These are phyloP conservation scores for Sebastes nivosus DNA, from an alignment of 2,797 vertebrate genomes.

Conservation along the genomic window DNA sequence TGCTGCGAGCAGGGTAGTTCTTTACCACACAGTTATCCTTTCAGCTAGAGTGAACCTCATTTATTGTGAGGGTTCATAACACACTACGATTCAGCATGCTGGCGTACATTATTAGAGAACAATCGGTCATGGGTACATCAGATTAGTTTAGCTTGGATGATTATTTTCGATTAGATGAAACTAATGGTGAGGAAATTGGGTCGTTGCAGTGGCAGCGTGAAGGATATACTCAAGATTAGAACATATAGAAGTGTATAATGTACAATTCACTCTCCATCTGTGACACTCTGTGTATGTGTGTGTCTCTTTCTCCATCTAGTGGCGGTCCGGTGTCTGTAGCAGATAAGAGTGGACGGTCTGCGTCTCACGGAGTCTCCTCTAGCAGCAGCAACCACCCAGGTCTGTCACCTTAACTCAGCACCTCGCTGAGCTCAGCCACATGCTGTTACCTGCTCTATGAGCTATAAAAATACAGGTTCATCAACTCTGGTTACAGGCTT, in stretches of 20 bases:
- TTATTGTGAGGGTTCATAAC: not conserved
- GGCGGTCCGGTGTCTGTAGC: constrained; percentile 56
- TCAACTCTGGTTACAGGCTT: not conserved
- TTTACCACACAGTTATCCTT: not conserved
- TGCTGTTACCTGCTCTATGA: not conserved
- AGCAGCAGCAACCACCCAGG: constrained; percentile 60
- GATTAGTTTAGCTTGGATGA: constrained; percentile 26
- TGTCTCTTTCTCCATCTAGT: constrained; percentile 72
- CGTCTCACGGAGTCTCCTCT: constrained; percentile 29
- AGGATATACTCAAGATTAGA: constrained; percentile 28
- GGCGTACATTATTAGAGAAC: constrained; percentile 5
- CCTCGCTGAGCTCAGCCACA: not conserved
- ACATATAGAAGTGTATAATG: not conserved
- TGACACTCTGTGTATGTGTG: not conserved
- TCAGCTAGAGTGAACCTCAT: not conserved
- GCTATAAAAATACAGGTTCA: not conserved
- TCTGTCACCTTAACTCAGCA: constrained; percentile 24
- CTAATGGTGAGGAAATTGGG: constrained; percentile 19
- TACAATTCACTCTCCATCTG: not conserved
- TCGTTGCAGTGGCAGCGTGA: constrained; percentile 24
- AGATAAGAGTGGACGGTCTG: constrained; percentile 36
- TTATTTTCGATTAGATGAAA: constrained; percentile 24
- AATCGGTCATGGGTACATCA: constrained; percentile 11
- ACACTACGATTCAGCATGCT: not conserved
- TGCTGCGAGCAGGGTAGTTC: not conserved